Base-by-base conservation (phyloP, 2,113 vertebrate species). In the Charadrius vociferus region DNA sequence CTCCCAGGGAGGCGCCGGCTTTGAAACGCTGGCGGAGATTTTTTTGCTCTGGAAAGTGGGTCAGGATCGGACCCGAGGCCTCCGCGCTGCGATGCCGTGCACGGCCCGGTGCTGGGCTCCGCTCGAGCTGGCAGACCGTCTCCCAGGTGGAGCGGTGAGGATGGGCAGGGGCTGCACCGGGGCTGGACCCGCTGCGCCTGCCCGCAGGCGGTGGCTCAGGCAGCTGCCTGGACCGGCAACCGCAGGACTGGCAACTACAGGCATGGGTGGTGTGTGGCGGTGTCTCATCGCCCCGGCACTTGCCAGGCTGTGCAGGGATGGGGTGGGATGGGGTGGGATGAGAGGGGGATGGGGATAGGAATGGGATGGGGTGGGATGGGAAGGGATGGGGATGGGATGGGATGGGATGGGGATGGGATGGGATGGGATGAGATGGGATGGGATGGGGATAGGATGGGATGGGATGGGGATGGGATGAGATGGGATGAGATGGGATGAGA, bases 61-160 rank as follows among this genome's bases (percentile, higher is more conserved):
- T 93, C 92, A 92, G 92, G 91, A 92, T 71, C 5, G 34, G 65
- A 80, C 70, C 80, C 14, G 10, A 20, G 56, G 95, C 58, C 61
- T 68, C 70, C 5, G 26, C 0, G 4, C 36, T 1, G 4, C 0
- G 5, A 7, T 32, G 36, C 71, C 5, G 4, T 29, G 67, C 18
- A 8, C 3, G 14, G 45, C 13, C 43, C 0, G 0, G 29, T 36
- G 58, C 30, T 4, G 71, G 86, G 63, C 19, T 37, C 45, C 2
- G 4, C 47, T 43, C 2, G 3, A 6, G 62, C 17, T 4, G 1
- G 19, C 3, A 2, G 16, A 3, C 3, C 2, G 0, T 10, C 12
- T 36, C 27, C 34, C 3, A 3, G 56, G 22, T 7, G 32, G 45
- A 61, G 47, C 1, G 1, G 17, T 0, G 14, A 32, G 68, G 50